A percentile compares a stretch with the other conserved stretches of the same genome.
Evolutionary conservation across 2,113 vertebrate species (phyloP).

Genomic region (Takifugu bimaculatus): DNA sequence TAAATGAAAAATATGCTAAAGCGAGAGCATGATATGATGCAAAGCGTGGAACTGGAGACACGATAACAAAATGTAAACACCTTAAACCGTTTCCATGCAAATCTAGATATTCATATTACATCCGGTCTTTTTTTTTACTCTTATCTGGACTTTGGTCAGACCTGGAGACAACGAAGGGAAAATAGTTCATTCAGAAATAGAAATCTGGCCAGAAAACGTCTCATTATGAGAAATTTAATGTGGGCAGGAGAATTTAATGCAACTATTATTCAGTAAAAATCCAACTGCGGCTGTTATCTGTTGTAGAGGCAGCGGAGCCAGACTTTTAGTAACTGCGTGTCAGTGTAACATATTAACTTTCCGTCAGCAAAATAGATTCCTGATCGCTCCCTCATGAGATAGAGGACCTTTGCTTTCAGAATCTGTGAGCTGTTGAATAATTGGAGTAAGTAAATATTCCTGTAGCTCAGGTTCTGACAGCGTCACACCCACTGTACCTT

Average conservation of each 20-base stretch:
- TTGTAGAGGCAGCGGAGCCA: too few relatives aligned
- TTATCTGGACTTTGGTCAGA: background rate
- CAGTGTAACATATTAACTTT: background rate
- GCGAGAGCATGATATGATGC: constrained; percentile 34
- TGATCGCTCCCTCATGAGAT: background rate
- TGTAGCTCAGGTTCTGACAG: background rate
- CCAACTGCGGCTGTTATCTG: too few relatives aligned
- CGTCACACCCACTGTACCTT: background rate
- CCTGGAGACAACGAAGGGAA: background rate
- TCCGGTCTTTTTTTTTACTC: background rate
- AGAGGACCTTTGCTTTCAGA: background rate
- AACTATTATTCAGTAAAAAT: too few relatives aligned
- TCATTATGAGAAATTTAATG: too few relatives aligned
- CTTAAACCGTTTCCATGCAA: constrained; percentile 20
- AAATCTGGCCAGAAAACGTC: too few relatives aligned
- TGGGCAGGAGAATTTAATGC: too few relatives aligned
- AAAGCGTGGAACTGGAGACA: constrained; percentile 22
- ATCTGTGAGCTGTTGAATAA: background rate
- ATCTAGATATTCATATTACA: background rate
- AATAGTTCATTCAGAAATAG: background rate
- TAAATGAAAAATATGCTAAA: too few relatives aligned
- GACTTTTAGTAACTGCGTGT: background rate
- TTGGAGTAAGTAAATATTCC: background rate
- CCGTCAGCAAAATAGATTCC: background rate
- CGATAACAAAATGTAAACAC: constrained; percentile 24